phyloP scores from a whole-genome alignment of 2,888 invertebrate species.

The Tenthredo distinguenda region DNA sequence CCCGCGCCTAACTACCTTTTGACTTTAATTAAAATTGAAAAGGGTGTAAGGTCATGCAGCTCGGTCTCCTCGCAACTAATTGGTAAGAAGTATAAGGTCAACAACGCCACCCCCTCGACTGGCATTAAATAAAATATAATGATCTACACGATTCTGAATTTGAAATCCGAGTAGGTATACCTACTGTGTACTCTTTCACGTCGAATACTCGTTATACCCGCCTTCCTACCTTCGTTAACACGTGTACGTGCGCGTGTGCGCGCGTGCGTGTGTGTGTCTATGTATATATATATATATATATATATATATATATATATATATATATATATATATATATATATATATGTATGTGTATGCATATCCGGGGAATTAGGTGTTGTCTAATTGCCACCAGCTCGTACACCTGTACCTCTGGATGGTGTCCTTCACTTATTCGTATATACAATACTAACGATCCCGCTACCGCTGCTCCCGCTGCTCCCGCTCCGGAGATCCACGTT shows the following conservation, averaged over 20 bases:
- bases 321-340: neutral
- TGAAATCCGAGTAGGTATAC: neutral
- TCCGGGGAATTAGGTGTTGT: neutral
- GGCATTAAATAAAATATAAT: conserved; percentile 16
- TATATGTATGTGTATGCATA: neutral
- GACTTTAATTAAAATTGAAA: conserved; percentile 31
- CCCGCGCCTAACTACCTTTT: neutral
- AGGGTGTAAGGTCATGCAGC: conserved; percentile 5
- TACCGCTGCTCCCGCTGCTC: no score
- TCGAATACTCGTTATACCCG: conserved; percentile 6
- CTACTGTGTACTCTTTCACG: neutral
- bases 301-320: neutral
- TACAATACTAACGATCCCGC: neutral
- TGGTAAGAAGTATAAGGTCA: conserved; percentile 17
- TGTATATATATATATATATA: neutral
- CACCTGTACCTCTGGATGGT: neutral
- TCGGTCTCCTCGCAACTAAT: neutral
- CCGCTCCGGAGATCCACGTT: neutral
- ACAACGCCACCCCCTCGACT: neutral
- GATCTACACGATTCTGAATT: neutral
- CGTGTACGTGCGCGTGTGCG: no score
- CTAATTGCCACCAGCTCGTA: neutral
- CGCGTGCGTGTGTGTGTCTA: no score
- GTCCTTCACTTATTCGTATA: neutral
- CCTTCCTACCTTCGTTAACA: neutral